Percentiles rank a stretch among this genome's conserved stretches.
Evolutionary conservation across 1,140 invertebrate genomes (phyloP).

Genomic region (Orchesella cincta): DNA sequence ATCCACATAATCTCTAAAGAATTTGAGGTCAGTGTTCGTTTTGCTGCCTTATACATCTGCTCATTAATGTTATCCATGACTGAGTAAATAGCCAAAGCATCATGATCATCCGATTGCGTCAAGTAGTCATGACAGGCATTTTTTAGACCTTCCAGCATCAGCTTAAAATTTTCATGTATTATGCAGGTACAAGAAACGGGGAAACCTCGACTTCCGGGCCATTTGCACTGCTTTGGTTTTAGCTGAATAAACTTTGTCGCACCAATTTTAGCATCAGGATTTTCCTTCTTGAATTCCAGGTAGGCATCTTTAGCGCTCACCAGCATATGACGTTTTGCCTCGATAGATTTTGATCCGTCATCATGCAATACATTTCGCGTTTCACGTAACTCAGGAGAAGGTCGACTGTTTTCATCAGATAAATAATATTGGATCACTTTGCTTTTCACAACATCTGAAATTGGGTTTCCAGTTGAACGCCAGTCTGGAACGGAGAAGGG

Average conservation of each 20-base stretch:
- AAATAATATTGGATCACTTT: no score
- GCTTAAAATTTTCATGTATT: constrained; percentile 5
- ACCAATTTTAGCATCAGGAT: neutral
- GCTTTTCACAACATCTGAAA: no score
- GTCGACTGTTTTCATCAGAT: constrained; percentile 1
- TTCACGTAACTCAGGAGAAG: neutral
- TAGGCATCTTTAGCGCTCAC: neutral
- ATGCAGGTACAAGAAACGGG: neutral
- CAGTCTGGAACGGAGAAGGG: no score
- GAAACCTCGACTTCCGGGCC: neutral
- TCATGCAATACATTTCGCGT: neutral
- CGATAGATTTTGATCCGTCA: neutral
- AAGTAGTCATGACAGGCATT: no score
- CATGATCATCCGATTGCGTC: no score
- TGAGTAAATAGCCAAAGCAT: no score
- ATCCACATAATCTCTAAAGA: no score
- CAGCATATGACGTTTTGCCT: neutral
- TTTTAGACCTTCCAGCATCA: neutral
- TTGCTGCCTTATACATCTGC: no score
- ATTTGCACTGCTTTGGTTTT: constrained; percentile 1
- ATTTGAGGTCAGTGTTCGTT: no score
- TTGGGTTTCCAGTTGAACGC: no score
- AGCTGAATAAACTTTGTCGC: neutral
- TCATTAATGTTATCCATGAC: no score
- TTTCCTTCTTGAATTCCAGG: neutral